Percentiles rank a stretch among this genome's conserved stretches.
These are phyloP conservation scores for Synergus gifuensis DNA, from an alignment of 2,888 invertebrate species.

Conservation along the genomic window DNA sequence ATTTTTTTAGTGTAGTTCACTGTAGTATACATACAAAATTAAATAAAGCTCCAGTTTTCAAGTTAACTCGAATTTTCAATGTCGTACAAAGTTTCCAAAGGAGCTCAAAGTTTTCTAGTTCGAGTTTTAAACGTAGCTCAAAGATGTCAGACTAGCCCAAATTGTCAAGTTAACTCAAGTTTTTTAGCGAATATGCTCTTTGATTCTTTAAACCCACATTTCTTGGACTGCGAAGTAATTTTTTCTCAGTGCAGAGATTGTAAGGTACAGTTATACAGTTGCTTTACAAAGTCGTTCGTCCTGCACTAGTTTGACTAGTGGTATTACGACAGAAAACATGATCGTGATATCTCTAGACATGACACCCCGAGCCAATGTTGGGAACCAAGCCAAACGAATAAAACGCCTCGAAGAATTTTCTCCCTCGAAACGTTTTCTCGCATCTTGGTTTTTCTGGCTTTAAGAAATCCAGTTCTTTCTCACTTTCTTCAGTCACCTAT, in stretches of 20 bases:
- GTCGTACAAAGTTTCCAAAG: too few relatives aligned
- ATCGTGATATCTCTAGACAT: constrained; percentile 22
- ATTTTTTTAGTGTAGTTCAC: neutral
- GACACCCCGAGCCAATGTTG: constrained; percentile 8
- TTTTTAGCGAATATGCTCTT: too few relatives aligned
- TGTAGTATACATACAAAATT: too few relatives aligned
- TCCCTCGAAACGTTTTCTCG: constrained; percentile 6
- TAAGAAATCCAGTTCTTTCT: constrained; percentile 21
- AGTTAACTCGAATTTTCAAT: too few relatives aligned
- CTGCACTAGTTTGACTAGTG: neutral
- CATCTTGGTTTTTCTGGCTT: constrained; percentile 5
- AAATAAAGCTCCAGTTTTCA: too few relatives aligned
- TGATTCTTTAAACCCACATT: too few relatives aligned
- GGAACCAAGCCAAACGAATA: constrained; percentile 37
- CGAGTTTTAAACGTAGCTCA: too few relatives aligned
- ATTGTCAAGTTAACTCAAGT: too few relatives aligned
- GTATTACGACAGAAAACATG: constrained; percentile 23
- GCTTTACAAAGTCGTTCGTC: neutral
- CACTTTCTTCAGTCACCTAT: constrained; percentile 4
- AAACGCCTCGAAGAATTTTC: constrained; percentile 7
- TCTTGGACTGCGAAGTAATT: too few relatives aligned
- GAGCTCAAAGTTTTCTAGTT: too few relatives aligned
- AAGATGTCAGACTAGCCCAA: too few relatives aligned
- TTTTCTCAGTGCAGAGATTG: too few relatives aligned
- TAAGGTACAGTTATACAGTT: neutral